A percentile compares a stretch with the other conserved stretches of the same genome.
phyloP scores from a whole-genome alignment of 1,140 invertebrate genomes.

The Apocrypta bakeri region DNA sequence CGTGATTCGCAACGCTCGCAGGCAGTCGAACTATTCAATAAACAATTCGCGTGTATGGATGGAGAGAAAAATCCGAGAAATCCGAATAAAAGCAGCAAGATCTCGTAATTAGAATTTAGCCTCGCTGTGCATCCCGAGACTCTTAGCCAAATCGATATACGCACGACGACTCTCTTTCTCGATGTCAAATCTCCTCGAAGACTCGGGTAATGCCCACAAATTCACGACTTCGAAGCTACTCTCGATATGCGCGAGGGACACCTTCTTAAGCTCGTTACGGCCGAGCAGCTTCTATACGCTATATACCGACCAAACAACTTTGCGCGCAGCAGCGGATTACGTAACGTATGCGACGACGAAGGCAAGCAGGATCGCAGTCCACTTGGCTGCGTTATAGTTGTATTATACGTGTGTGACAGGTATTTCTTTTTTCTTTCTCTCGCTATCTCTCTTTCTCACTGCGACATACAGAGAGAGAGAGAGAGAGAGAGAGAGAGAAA shows the following conservation, averaged over 20 bases:
- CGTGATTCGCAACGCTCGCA: too few species aligned
- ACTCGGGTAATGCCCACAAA: not conserved
- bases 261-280: conserved; percentile 62
- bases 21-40: not conserved
- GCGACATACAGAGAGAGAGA: too few species aligned
- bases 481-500: too few species aligned
- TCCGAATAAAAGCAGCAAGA: not conserved
- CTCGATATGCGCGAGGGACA: conserved; percentile 54
- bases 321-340: conserved; percentile 63
- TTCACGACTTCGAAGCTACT: not conserved
- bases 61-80: too few species aligned
- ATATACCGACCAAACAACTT: conserved; percentile 67
- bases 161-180: not conserved
- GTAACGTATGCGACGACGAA: conserved; percentile 68
- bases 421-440: conserved; percentile 59
- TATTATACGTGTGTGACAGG: conserved; percentile 54
- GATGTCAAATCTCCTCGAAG: not conserved
- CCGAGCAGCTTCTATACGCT: conserved; percentile 48
- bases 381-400: conserved; percentile 58
- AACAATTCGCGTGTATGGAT: not conserved
- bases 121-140: too few species aligned
- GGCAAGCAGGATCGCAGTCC: conserved; percentile 70
- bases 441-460: conserved; percentile 48
- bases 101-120: conserved; percentile 23
- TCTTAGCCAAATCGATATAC: too few species aligned